Base-by-base conservation (phyloP, 35 echinoderm and acorn worm species). In the Ptychodera flava region DNA sequence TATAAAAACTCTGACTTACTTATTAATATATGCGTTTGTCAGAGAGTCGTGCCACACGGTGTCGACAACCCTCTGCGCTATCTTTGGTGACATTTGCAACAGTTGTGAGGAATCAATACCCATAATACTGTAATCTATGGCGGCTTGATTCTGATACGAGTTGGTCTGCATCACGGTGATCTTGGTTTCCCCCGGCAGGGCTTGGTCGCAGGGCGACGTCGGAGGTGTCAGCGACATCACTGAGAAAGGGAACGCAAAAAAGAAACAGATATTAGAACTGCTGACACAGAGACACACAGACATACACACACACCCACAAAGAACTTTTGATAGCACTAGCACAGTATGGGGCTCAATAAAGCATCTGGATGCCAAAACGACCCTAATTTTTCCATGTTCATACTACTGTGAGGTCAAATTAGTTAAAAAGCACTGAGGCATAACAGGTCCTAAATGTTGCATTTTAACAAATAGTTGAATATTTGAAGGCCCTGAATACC, bases 141-240 rank as follows among this genome's bases (percentile, higher is more conserved):
- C 6, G 6, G 45, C 45, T 64, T 6, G 22, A 64, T 64, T 64
- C 45, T 64, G 37, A 84, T 86, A 91, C n/a, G 36, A 36, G 84
- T 37, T 78, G 82, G 75, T 79, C 78, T 32, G 89, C 36, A 35
- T 64, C 85, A 77, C 80, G 1, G 82, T 83, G 16, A 83, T 83
- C 35, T 83, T 83, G 6, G 82, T 36, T 31, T 91, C 90, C 16
- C 89, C 93, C 1, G 89, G 87, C n/a, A 94, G 52, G 31, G 86
- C 88, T 77, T 94, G 93, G 34, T 97, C 95, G 31, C 89, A 82
- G 1, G 80, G 95, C 16, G 95, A 97, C 77, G 90, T 97, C 16
- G 95, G 95, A 37, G 95, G 92, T 28, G 95, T 94, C 33, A 94
- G 37, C 30, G 89, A 78, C 16, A 94, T 86, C 0, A 88, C 45